These are phyloP conservation scores for Cremastinae sp. DNA, from an alignment of 2,888 invertebrate genomes.

Conservation along the genomic window DNA sequence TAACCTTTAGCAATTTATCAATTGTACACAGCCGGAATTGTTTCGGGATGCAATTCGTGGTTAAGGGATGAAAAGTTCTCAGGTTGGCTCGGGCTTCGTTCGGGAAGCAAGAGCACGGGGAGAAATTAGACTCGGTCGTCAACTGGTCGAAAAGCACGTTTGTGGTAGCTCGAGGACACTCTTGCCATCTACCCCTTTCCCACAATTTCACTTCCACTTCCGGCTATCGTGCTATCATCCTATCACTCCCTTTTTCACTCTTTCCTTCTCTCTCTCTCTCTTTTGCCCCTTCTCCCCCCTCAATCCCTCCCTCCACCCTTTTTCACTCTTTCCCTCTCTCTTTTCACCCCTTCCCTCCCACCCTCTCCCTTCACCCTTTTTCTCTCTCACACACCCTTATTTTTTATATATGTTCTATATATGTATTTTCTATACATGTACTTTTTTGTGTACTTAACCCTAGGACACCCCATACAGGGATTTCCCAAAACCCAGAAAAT, in stretches of 20 bases:
- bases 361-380: no score
- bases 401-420: no score
- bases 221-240: not conserved
- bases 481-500: no score
- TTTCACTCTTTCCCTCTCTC: no score
- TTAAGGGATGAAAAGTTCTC: constrained; percentile 6
- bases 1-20: constrained; percentile 55
- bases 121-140: constrained; percentile 22
- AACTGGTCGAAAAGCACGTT: constrained; percentile 43
- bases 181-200: constrained; percentile 20
- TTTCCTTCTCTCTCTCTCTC: not conserved
- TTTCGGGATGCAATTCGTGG: constrained; percentile 31
- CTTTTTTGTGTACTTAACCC: no score
- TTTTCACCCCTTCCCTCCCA: not conserved
- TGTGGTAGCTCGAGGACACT: constrained; percentile 38
- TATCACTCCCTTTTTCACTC: not conserved
- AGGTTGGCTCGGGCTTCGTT: no score
- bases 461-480: no score
- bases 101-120: constrained; percentile 2
- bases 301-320: not conserved
- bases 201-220: constrained; percentile 31
- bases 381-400: no score
- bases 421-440: no score
- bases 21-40: constrained; percentile 40
- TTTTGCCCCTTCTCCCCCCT: not conserved